A percentile compares a stretch with the other conserved stretches of the same genome.
These are phyloP conservation scores for Ptyas mucosa DNA, from an alignment of 2,113 vertebrate species.

Conservation along the genomic window DNA sequence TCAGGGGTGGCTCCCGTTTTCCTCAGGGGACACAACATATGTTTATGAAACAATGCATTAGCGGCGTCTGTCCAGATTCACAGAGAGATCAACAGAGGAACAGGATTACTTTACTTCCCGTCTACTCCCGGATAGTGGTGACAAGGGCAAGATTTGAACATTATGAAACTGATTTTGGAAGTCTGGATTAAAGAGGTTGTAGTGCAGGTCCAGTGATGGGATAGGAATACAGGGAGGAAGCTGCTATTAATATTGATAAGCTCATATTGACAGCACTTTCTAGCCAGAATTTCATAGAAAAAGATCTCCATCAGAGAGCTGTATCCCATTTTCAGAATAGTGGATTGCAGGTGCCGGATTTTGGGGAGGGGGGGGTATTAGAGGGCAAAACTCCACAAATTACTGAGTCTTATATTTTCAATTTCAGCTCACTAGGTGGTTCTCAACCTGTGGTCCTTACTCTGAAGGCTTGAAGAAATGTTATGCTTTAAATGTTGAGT, in stretches of 20 bases:
- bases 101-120: conserved; percentile 64
- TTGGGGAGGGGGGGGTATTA: too few relatives aligned
- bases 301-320: background rate
- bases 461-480: background rate
- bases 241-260: background rate
- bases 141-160: conserved; percentile 59
- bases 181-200: conserved; percentile 48
- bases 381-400: background rate
- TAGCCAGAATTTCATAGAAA: conserved; percentile 10
- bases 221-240: background rate
- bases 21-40: conserved; percentile 60
- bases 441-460: background rate
- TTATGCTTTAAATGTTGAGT: background rate
- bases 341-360: background rate
- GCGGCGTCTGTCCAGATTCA: conserved; percentile 46
- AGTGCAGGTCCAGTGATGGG: conserved; percentile 11
- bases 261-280: background rate
- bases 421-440: background rate
- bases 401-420: background rate
- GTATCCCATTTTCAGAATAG: background rate
- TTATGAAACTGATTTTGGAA: conserved; percentile 65
- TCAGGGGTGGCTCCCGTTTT: conserved; percentile 53
- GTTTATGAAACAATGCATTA: conserved; percentile 67
- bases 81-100: conserved; percentile 56
- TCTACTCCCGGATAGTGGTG: conserved; percentile 52